Evolutionary conservation across 2,113 vertebrate genomes (phyloP).

Genomic region (Erythrolamprus reginae): DNA sequence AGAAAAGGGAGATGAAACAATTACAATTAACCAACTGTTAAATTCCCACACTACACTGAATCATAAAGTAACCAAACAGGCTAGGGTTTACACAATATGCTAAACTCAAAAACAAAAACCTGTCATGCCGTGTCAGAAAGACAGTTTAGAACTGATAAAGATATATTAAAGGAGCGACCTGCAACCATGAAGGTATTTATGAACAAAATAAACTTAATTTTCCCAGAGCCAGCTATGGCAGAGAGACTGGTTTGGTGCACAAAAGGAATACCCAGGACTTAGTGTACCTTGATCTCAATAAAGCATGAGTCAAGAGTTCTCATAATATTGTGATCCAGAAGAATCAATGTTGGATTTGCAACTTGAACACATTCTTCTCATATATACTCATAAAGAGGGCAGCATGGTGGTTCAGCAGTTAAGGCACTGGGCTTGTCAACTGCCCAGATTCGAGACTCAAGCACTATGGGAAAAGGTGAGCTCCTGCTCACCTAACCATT

Average conservation of each 20-base stretch:
- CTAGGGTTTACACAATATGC: not conserved
- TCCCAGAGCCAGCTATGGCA: not conserved
- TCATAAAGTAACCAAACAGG: not conserved
- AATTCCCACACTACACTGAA: not conserved
- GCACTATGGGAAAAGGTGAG: not conserved
- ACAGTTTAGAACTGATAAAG: not conserved
- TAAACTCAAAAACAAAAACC: not conserved
- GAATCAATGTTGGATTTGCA: not conserved
- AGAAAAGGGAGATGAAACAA: not conserved
- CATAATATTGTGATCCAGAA: not conserved
- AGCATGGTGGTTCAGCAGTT: too few relatives aligned
- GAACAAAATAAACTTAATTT: not conserved
- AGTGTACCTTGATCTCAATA: not conserved
- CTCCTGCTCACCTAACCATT: not conserved
- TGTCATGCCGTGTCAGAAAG: not conserved
- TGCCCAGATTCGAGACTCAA: not conserved
- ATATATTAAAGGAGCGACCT: not conserved
- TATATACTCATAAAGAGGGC: not conserved
- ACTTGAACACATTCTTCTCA: not conserved
- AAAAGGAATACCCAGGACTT: not conserved
- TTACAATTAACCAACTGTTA: not conserved
- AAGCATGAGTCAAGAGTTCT: not conserved
- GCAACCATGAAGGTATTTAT: not conserved
- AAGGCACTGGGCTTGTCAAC: too few relatives aligned
- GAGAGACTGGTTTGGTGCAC: not conserved